Evolutionary conservation across 2,797 vertebrate species (phyloP).

Genomic region (Hippocampus kuda): DNA sequence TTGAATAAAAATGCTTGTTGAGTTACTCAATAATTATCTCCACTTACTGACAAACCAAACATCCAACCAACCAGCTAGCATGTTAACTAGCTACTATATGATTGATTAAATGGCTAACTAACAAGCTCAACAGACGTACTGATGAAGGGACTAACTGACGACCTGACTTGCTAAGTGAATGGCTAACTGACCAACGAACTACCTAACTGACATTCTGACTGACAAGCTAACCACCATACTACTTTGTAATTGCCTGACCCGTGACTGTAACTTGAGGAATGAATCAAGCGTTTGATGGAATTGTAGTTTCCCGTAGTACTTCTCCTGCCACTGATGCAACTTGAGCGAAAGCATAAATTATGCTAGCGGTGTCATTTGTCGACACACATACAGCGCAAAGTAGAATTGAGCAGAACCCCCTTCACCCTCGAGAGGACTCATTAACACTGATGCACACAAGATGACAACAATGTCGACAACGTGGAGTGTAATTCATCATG

Average conservation of each 20-base stretch:
- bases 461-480: constrained; percentile 38
- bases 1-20: no score
- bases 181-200: not conserved
- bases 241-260: no score
- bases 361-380: not conserved
- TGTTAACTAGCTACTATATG: no score
- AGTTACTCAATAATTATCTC: no score
- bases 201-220: no score
- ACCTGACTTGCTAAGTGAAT: not conserved
- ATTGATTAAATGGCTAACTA: no score
- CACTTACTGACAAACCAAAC: no score
- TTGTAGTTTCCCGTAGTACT: not conserved
- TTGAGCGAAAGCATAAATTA: constrained; percentile 3
- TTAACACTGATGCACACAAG: constrained; percentile 54
- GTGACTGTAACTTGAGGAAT: not conserved
- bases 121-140: no score
- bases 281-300: not conserved
- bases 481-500: constrained; percentile 53
- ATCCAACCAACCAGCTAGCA: no score
- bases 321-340: constrained; percentile 2
- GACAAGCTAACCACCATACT: no score
- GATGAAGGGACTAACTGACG: not conserved
- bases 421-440: constrained; percentile 39
- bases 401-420: constrained; percentile 29
- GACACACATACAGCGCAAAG: not conserved